A percentile compares a stretch with the other conserved stretches of the same genome.
phyloP scores from a whole-genome alignment of 1,140 invertebrate species.

The Lasaia peninsularis region DNA sequence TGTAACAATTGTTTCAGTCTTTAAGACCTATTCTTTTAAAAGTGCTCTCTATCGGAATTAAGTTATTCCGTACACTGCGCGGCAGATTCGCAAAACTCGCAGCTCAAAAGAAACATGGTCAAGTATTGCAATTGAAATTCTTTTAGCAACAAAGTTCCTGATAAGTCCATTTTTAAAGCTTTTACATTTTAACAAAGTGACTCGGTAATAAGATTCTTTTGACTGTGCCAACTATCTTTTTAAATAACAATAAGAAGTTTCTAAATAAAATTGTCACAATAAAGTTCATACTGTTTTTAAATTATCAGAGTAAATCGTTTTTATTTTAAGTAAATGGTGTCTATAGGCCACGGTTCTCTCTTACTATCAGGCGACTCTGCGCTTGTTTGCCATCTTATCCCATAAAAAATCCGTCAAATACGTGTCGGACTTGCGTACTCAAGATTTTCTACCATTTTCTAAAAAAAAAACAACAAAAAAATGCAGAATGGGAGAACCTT shows the following conservation, averaged over 20 bases:
- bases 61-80: constrained; percentile 47
- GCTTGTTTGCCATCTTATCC: too few species aligned
- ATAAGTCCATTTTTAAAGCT: constrained; percentile 31
- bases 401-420: too few species aligned
- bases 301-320: too few species aligned
- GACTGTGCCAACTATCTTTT: constrained; percentile 11
- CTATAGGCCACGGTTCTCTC: too few species aligned
- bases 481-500: too few species aligned
- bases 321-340: too few species aligned
- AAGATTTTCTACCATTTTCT: too few species aligned
- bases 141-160: constrained; percentile 30
- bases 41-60: constrained; percentile 54
- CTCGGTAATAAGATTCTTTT: constrained; percentile 11
- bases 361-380: too few species aligned
- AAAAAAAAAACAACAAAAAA: too few species aligned
- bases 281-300: constrained; percentile 6
- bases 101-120: constrained; percentile 32
- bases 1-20: constrained; percentile 45
- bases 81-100: constrained; percentile 37
- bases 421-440: too few species aligned
- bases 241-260: constrained; percentile 12
- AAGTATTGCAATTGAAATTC: constrained; percentile 36
- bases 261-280: constrained; percentile 1
- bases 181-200: constrained; percentile 11
- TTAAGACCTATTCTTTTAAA: constrained; percentile 49